Base-by-base conservation (phyloP, 2,888 invertebrate genomes). In the Gastrophysa polygoni region DNA sequence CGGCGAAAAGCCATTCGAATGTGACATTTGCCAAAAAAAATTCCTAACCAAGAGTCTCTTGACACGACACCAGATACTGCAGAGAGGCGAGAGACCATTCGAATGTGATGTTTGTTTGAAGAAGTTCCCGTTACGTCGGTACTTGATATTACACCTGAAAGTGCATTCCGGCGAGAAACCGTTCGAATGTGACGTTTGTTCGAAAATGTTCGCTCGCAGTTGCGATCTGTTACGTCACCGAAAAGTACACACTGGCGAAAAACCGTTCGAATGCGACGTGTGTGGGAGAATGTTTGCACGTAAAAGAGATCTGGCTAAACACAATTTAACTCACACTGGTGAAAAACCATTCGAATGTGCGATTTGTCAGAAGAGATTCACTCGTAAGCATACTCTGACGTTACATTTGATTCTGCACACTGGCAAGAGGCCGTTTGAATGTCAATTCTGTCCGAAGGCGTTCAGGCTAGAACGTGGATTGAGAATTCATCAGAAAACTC, bases 161-260 rank as follows among this genome's bases (percentile, higher is more conserved):
- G 75, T 71, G 1, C 78, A 79, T 59, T 78, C 78, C 1, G 77
- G 77, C 0, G 77, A 77, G 58, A 72, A 71, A 59, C 78, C 78
- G 0, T 73, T 78, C 51, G 67, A 72, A 14, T 80, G 79, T 63
- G 69, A 71, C 43, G 63, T 76, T 29, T 80, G 80, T 24, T 28
- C 46, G 55, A 49, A 74, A 72, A 63, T 61, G 21, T 81, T 80
- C 68, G 71, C 76, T 3, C 79, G 79, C 62, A 71, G 75, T 3
- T 76, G 78, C 61, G 73, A 75, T 7, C 61, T 80, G 34, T 77
- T 75, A 24, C 80, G 79, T 0, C 80, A 80, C 59, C 74, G 77
- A 73, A 74, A 70, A 49, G 63, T 77, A 16, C 80, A 80, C 55
- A 78, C 77, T 0, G 80, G 79, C 44, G 79, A 62, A 48, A 46